These are phyloP conservation scores for Melanotaenia parkinsoni DNA, from an alignment of 2,797 vertebrate genomes.

Conservation along the genomic window DNA sequence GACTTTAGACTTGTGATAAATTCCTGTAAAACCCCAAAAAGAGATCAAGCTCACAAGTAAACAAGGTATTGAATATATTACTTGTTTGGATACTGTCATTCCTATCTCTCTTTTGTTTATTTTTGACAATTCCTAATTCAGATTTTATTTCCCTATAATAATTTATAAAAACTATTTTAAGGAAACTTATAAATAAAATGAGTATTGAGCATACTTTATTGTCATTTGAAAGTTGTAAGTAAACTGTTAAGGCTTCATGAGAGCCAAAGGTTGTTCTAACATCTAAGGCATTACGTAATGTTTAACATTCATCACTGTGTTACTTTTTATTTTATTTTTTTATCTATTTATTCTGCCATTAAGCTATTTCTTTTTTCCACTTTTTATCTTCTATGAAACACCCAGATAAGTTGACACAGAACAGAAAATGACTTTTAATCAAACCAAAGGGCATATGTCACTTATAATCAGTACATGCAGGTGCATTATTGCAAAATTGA, in stretches of 20 bases:
- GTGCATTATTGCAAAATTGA: conserved; percentile 24
- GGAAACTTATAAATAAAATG: too few species aligned
- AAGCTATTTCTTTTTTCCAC: conserved; percentile 1
- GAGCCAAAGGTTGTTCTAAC: not conserved
- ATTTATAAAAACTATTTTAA: too few species aligned
- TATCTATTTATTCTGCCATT: conserved; percentile 10
- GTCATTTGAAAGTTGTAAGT: conserved; percentile 42
- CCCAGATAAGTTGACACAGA: not conserved
- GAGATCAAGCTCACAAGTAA: conserved; percentile 4
- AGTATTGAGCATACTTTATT: not conserved
- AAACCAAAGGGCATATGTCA: not conserved
- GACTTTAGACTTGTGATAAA: conserved; percentile 16
- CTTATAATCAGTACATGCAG: conserved; percentile 18
- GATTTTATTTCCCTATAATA: too few species aligned
- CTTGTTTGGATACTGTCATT: not conserved
- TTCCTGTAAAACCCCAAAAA: conserved; percentile 32
- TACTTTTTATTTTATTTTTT: not conserved
- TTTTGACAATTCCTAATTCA: too few species aligned
- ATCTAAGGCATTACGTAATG: conserved; percentile 13
- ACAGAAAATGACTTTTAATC: not conserved
- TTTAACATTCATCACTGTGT: not conserved
- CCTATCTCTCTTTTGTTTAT: not conserved
- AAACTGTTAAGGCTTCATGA: conserved; percentile 21
- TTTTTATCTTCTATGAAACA: not conserved
- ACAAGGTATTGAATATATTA: not conserved